Evolutionary conservation across 1,140 invertebrate species (phyloP).

Genomic region (Drosophila setifemur): DNA sequence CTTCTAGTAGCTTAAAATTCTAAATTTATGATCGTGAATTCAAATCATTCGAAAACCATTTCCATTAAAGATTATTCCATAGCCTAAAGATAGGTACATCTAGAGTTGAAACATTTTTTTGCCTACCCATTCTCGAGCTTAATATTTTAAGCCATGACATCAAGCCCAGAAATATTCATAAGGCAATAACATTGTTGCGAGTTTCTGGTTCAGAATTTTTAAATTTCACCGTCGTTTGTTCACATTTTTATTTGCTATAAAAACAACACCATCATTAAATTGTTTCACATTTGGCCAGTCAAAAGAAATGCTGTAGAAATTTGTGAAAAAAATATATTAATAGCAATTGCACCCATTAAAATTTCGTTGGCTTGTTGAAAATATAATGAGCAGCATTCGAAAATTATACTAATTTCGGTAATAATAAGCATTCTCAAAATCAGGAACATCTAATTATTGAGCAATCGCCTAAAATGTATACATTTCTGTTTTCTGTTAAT

Average conservation of each 20-base stretch:
- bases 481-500: not conserved
- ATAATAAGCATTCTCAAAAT: not conserved
- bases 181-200: not conserved
- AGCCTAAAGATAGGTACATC: too few species aligned
- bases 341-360: constrained; percentile 23
- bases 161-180: constrained; percentile 4
- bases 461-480: constrained; percentile 18
- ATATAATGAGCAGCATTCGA: not conserved
- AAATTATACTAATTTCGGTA: not conserved
- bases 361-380: not conserved
- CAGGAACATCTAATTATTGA: constrained; percentile 22
- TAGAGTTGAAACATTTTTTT: not conserved
- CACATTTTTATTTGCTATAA: constrained; percentile 1
- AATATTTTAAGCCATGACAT: constrained; percentile 14
- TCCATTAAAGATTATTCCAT: too few species aligned
- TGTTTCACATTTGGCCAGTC: constrained; percentile 5
- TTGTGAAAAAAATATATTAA: constrained; percentile 5
- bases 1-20: too few species aligned
- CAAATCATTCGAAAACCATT: too few species aligned
- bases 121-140: not conserved
- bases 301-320: not conserved
- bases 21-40: too few species aligned
- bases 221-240: not conserved
- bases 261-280: constrained; percentile 2
- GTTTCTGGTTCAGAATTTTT: not conserved